A percentile compares a stretch with the other conserved stretches of the same genome.
Evolutionary conservation across 92 coral and sea anemone species (phyloP).

Genomic region (Montipora capitata): DNA sequence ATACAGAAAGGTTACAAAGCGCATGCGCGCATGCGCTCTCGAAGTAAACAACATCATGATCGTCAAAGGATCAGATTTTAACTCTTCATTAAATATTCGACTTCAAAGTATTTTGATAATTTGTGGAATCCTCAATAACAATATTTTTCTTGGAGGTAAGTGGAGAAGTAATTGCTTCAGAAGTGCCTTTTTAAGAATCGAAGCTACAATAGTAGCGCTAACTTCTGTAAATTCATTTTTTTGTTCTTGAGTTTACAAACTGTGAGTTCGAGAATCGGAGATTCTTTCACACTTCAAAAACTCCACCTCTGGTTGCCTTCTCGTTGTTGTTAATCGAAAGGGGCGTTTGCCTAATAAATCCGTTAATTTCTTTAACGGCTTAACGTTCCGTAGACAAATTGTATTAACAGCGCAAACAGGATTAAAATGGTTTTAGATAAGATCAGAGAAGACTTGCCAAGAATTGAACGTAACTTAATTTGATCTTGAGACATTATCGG

Average conservation of each 20-base stretch:
- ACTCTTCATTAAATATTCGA: slow-evolving; percentile 46
- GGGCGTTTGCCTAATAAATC: neutral
- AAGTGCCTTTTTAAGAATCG: neutral
- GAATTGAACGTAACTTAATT: slow-evolving; percentile 14
- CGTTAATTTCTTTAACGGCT: neutral
- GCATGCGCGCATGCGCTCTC: slow-evolving; percentile 54
- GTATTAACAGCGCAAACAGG: neutral
- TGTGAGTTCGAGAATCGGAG: neutral
- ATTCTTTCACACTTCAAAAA: neutral
- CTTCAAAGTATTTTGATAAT: slow-evolving; percentile 48
- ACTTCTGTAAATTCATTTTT: neutral
- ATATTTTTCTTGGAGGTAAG: slow-evolving; percentile 54
- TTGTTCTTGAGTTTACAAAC: slow-evolving; percentile 2
- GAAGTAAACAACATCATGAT: slow-evolving; percentile 6
- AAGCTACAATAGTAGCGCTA: neutral
- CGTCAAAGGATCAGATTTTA: slow-evolving; percentile 22
- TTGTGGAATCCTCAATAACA: slow-evolving; percentile 32
- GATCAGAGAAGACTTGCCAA: neutral
- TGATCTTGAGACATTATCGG: neutral
- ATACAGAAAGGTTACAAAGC: neutral
- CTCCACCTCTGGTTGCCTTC: neutral
- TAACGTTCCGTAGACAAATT: neutral
- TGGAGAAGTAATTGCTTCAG: neutral
- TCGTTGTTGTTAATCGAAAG: neutral
- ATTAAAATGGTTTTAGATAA: neutral